These are phyloP conservation scores for Synanceia verrucosa DNA, from an alignment of 2,797 vertebrate species.

Conservation along the genomic window DNA sequence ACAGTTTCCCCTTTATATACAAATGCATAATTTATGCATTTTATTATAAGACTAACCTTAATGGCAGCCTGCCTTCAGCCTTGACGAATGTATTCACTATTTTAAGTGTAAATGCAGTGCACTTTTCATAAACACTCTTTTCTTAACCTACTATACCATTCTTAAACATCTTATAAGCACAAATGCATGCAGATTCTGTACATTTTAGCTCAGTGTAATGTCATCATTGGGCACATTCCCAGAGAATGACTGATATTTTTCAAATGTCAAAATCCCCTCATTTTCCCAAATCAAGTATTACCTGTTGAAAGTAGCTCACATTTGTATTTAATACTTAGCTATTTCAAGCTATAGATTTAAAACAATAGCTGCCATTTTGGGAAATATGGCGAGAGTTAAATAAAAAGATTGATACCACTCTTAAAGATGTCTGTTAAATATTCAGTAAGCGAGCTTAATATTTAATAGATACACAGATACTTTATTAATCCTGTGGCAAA, in stretches of 20 bases:
- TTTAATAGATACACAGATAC: neutral
- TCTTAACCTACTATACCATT: conserved; percentile 14
- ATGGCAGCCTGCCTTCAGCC: neutral
- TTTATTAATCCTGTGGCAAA: no score
- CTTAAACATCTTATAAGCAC: conserved; percentile 24
- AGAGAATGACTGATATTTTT: neutral
- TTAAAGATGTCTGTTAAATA: neutral
- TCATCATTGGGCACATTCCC: neutral
- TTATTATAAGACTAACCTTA: conserved; percentile 22
- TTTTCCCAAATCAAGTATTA: neutral
- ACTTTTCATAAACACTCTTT: conserved; percentile 1
- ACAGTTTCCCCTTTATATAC: conserved; percentile 25
- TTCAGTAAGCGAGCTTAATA: neutral
- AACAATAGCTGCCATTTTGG: conserved; percentile 17
- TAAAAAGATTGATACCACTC: neutral
- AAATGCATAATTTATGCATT: conserved; percentile 39
- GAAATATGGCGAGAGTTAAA: neutral
- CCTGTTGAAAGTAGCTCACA: neutral
- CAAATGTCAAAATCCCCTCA: neutral
- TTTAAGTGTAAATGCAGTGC: conserved; percentile 3
- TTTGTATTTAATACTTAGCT: neutral
- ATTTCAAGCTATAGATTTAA: neutral
- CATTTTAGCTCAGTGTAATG: conserved; percentile 22
- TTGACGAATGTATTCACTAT: neutral
- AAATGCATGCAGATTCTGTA: conserved; percentile 58